Percentiles rank a stretch among this genome's conserved stretches.
Evolutionary conservation across 2,113 vertebrate genomes (phyloP).

Genomic region (Clarias macrocephalus): DNA sequence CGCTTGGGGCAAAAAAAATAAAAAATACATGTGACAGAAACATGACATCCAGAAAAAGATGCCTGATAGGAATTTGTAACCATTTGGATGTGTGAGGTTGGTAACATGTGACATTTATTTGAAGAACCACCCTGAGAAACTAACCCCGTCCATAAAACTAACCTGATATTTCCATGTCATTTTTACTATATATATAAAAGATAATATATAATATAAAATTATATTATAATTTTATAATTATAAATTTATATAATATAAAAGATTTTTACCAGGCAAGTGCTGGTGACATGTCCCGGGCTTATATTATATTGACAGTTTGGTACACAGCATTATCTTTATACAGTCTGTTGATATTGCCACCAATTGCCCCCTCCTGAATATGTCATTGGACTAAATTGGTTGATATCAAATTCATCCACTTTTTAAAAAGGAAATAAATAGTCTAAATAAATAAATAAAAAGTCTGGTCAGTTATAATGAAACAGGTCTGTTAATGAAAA

Average conservation of each 20-base stretch:
- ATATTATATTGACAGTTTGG: not conserved
- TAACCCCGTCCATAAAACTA: not conserved
- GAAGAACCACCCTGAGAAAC: not conserved
- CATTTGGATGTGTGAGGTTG: not conserved
- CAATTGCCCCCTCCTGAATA: not conserved
- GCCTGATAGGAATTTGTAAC: not conserved
- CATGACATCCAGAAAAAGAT: not conserved
- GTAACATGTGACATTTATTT: not conserved
- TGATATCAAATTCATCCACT: conserved; percentile 1
- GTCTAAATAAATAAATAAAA: not conserved
- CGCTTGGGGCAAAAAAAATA: not conserved
- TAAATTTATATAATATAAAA: not conserved
- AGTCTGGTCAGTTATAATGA: conserved; percentile 18
- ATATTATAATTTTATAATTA: no score
- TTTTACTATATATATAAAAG: no score
- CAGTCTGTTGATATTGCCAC: not conserved
- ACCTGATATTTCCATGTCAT: not conserved
- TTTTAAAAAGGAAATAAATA: not conserved
- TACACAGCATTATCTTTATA: not conserved
- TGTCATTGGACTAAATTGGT: conserved; percentile 34
- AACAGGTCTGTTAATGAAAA: conserved; percentile 28
- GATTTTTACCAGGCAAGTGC: not conserved
- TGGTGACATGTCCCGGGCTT: not conserved
- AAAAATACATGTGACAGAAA: not conserved
- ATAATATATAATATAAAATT: not conserved